Base-by-base conservation (phyloP, 2,113 vertebrate species). In the Brachionichthys hirsutus region DNA sequence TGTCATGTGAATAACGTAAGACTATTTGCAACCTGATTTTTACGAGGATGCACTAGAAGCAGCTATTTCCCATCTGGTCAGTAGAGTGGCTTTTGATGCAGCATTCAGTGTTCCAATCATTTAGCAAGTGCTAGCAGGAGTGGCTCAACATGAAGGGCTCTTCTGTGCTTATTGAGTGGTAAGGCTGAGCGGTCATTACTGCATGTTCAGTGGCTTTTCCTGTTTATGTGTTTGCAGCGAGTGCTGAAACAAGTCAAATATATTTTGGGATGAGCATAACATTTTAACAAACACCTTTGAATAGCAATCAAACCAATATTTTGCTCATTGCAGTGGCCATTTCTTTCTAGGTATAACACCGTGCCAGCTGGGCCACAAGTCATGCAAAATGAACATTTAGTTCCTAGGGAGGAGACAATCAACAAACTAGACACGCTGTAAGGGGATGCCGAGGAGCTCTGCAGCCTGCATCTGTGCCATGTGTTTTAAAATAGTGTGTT, bases 111-210 rank as follows among this genome's bases (percentile, higher is more conserved):
- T 41, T 73, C 54, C 77, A 71, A 74, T 84, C 69, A 65, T 81
- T 85, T 75, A 67, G 76, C 76, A 78, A 88, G 82, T 67, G 80
- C 46, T n/a, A 36, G 60, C 59, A 70, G 46, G 61, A 81, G 83
- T 61, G 62, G 36, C 54, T 62, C 11, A 15, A 54, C 72, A 63
- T 80, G 72, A 67, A 81, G 70, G 62, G 64, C 69, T 67, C 56
- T 77, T 40, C 41, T 69, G 52, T 15, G 22, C 73, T 85, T 65
- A 76, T 75, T 66, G 64, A 78, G 66, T 57, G 67, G 4, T 45
- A 78, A 57, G 48, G 58, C 78, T 65, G 61, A 51, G 61, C 75
- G 73, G 69, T 69, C 51, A 82, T 77, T 73, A 48, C 56, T n/a
- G 65, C 44, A 43, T 54, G 34, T 70, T 64, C 59, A 38, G 12